phyloP scores from a whole-genome alignment of 92 coral and sea anemone genomes.

The Porites cylindrica region DNA sequence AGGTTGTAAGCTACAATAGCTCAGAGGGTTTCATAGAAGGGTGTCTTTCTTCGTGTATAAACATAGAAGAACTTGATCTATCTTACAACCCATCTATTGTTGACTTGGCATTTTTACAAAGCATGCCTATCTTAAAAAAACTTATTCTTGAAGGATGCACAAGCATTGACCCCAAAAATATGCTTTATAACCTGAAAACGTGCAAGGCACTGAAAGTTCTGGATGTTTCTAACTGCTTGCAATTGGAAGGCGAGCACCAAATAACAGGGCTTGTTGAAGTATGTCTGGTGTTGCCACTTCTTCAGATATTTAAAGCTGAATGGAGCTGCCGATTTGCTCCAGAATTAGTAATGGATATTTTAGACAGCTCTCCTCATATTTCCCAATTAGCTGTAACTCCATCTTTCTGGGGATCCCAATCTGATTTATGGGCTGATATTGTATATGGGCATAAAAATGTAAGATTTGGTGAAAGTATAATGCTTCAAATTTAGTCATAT shows the following conservation, averaged over 20 bases:
- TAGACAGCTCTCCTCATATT: conserved; percentile 47
- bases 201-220: too few relatives aligned
- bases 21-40: neutral
- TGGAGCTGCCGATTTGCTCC: conserved; percentile 56
- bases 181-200: too few relatives aligned
- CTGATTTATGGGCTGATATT: neutral
- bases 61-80: too few relatives aligned
- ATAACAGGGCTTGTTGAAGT: conserved; percentile 42
- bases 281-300: conserved; percentile 54
- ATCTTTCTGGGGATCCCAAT: conserved; percentile 48
- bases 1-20: conserved; percentile 57
- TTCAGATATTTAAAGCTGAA: conserved; percentile 59
- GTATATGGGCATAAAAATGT: too few relatives aligned
- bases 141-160: too few relatives aligned
- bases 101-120: too few relatives aligned
- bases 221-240: too few relatives aligned
- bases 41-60: too few relatives aligned
- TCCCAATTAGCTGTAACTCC: conserved; percentile 56
- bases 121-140: too few relatives aligned
- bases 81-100: too few relatives aligned
- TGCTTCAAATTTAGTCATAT: neutral
- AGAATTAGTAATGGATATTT: conserved; percentile 45
- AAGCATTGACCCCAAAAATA: too few relatives aligned
- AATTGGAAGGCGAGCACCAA: too few relatives aligned
- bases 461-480: neutral